These are phyloP conservation scores for Mycetomoellerius zeteki DNA, from an alignment of 1,140 invertebrate species.

Conservation along the genomic window DNA sequence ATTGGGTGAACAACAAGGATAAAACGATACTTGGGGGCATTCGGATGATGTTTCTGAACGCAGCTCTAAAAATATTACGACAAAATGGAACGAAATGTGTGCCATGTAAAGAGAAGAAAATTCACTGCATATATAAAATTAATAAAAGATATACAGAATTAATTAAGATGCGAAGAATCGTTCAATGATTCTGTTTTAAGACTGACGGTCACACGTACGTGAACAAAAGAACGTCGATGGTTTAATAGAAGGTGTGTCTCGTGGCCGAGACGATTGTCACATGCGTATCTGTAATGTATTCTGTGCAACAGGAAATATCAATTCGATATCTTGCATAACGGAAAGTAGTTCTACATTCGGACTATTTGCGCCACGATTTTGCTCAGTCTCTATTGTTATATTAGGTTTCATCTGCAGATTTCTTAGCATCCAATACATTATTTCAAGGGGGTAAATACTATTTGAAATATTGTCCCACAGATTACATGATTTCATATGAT, in stretches of 20 bases:
- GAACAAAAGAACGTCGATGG: slow-evolving; percentile 14
- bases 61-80: neutral
- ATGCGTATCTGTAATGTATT: slow-evolving; percentile 30
- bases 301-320: slow-evolving; percentile 31
- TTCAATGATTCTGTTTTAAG: slow-evolving; percentile 28
- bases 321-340: slow-evolving; percentile 16
- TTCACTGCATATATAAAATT: neutral
- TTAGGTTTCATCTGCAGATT: no score
- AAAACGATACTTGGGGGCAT: no score
- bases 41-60: no score
- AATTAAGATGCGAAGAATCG: neutral
- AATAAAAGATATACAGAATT: neutral
- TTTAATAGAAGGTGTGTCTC: slow-evolving; percentile 49
- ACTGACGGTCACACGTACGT: neutral
- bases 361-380: neutral
- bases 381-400: neutral
- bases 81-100: neutral
- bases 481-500: no score
- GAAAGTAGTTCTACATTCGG: slow-evolving; percentile 8
- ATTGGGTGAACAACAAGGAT: no score
- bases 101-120: neutral
- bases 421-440: no score
- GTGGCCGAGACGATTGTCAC: slow-evolving; percentile 58
- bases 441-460: no score
- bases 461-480: no score